Base-by-base conservation (phyloP, 1,140 invertebrate genomes). In the Stegodyphus dumicola region DNA sequence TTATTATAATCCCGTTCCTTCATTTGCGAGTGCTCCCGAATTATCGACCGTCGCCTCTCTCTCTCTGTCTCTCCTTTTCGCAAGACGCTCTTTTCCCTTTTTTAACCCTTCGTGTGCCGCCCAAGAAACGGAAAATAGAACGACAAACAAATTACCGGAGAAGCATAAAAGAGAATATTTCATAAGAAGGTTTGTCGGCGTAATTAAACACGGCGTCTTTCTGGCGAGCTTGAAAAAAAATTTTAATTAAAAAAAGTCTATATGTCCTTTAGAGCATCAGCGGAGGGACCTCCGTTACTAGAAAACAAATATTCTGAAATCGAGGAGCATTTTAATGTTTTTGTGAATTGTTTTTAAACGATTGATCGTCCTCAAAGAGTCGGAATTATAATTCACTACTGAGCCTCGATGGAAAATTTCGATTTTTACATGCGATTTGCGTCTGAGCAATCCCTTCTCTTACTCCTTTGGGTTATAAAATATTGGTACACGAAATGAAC, bases 151-250 rank as follows among this genome's bases (percentile, higher is more conserved):
- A 83, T 83, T 83, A 83, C 80, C 48, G n/a, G 56, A 54, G 80
- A 52, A 65, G 78, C 70, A 71, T 81, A 83, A 79, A 69, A 83
- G 56, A 60, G 71, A 83, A 83, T 83, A 83, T 83, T 83, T 83
- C 80, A 83, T 74, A 83, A 83, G 71, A 75, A 81, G 65, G 78
- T 60, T 83, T 83, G 70, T 64, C 60, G 80, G 80, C 67, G 70
- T 85, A 85, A 85, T 85, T 85, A 85, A 85, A 85, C 81, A 76
- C 74, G 73, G 74, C 81, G 80, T 75, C 70, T 75, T 75, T 83
- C 71, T 70, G 60, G 67, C 17, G 69, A 33, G 75, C 69, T 51
- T 33, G 15, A 66, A 80, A 80, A 80, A 79, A 70, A 10, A 33
- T 33, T 33, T 3, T 1, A 33, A 33, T 33, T 18, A 11, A 53